Percentiles rank a stretch among this genome's conserved stretches.
These are phyloP conservation scores for Homarus gammarus DNA, from an alignment of 2,888 invertebrate species.

Conservation along the genomic window DNA sequence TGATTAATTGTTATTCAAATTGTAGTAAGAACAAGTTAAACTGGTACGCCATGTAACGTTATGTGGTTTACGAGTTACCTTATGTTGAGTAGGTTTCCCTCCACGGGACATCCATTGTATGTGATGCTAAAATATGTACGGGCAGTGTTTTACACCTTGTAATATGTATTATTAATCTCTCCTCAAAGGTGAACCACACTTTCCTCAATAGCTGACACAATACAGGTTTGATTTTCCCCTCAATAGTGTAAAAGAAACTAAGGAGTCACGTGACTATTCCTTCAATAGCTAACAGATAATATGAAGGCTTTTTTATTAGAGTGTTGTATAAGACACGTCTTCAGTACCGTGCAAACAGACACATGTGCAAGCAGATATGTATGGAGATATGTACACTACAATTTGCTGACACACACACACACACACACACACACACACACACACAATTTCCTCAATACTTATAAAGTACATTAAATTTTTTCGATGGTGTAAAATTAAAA, in stretches of 20 bases:
- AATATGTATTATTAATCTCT: conserved; percentile 40
- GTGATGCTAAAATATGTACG: conserved; percentile 55
- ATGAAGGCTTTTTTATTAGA: neutral
- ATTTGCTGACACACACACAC: neutral
- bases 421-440: neutral
- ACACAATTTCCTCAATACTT: neutral
- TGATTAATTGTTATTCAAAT: conserved; percentile 34
- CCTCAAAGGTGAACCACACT: conserved; percentile 40
- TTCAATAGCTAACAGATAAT: conserved; percentile 13
- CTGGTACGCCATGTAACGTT: conserved; percentile 5
- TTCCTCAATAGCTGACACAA: conserved; percentile 12
- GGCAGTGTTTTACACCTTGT: conserved; percentile 50
- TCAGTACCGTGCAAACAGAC: neutral
- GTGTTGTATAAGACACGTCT: neutral
- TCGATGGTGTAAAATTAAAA: neutral
- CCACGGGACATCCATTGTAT: conserved; percentile 29
- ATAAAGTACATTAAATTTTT: neutral
- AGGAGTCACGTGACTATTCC: neutral
- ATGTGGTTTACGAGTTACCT: neutral
- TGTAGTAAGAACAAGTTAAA: conserved; percentile 32
- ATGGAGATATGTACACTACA: neutral
- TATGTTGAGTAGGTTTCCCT: conserved; percentile 34
- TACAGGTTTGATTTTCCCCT: conserved; percentile 13
- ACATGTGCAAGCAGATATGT: neutral
- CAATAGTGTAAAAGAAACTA: conserved; percentile 6